Evolutionary conservation across 2,113 vertebrate genomes (phyloP).

Genomic region (Nyctereutes procyonoides): DNA sequence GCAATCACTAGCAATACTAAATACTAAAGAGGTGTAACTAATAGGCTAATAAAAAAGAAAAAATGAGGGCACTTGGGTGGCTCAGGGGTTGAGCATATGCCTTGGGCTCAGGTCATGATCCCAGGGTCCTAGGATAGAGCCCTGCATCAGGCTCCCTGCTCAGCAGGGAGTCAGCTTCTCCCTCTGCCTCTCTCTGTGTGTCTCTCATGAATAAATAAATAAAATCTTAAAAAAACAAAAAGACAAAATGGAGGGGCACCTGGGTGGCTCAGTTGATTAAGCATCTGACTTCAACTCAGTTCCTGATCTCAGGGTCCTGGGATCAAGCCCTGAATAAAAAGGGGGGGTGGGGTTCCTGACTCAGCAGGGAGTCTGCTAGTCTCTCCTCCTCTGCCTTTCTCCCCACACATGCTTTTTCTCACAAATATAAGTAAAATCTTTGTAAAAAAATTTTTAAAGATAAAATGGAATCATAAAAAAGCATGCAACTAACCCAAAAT

Average conservation of each 20-base stretch:
- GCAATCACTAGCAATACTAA: neutral
- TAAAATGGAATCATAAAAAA: neutral
- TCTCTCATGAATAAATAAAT: too few relatives aligned
- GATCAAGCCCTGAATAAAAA: neutral
- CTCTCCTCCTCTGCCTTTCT: neutral
- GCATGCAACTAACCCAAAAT: neutral
- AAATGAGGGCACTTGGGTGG: neutral
- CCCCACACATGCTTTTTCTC: neutral
- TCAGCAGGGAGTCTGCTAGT: neutral
- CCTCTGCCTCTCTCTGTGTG: neutral
- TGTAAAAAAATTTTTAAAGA: neutral
- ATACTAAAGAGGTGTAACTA: neutral
- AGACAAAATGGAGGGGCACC: neutral
- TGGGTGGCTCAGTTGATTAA: neutral
- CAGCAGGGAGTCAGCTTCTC: neutral
- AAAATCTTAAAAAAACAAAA: neutral
- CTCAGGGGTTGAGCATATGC: neutral
- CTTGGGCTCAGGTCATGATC: neutral
- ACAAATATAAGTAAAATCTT: neutral
- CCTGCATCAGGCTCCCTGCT: neutral
- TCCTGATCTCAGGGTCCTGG: neutral
- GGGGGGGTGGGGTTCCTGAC: too few relatives aligned
- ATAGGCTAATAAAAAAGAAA: neutral
- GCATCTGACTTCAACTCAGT: neutral
- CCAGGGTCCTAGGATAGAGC: neutral